These are phyloP conservation scores for Athene cunicularia DNA, from an alignment of 2,113 vertebrate genomes.

Conservation along the genomic window DNA sequence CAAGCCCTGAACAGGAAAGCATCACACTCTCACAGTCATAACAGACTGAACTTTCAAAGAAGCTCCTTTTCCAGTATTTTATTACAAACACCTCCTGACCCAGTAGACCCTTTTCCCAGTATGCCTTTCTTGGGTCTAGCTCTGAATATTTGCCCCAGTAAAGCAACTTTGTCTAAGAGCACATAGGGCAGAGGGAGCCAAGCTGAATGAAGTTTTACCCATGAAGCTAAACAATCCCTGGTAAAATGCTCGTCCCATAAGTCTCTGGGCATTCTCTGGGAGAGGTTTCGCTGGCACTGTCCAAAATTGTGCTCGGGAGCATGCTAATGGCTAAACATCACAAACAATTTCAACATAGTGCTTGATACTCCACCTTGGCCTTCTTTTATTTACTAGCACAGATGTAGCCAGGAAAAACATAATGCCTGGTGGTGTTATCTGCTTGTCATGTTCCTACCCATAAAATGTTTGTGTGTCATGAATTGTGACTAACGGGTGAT, in stretches of 20 bases:
- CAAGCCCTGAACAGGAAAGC: background rate
- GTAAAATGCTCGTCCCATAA: background rate
- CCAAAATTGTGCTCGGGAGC: background rate
- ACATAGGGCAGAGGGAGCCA: background rate
- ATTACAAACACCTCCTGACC: background rate
- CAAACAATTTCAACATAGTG: background rate
- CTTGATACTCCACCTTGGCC: background rate
- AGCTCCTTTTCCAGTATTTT: background rate
- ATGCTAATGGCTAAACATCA: background rate
- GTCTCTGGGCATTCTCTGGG: background rate
- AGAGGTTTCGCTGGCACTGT: background rate
- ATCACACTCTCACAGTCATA: background rate
- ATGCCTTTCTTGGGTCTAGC: background rate
- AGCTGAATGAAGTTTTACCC: background rate
- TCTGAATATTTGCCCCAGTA: background rate
- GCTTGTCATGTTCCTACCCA: background rate
- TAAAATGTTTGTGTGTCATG: background rate
- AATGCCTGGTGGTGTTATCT: background rate
- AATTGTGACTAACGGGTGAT: background rate
- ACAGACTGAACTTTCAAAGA: background rate
- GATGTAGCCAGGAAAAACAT: background rate
- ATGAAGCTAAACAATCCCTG: background rate
- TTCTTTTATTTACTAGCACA: constrained; percentile 8
- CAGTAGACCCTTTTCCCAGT: background rate
- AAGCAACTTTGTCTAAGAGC: background rate